Evolutionary conservation across 2,797 vertebrate genomes (phyloP).

Genomic region (Xenopus petersii): DNA sequence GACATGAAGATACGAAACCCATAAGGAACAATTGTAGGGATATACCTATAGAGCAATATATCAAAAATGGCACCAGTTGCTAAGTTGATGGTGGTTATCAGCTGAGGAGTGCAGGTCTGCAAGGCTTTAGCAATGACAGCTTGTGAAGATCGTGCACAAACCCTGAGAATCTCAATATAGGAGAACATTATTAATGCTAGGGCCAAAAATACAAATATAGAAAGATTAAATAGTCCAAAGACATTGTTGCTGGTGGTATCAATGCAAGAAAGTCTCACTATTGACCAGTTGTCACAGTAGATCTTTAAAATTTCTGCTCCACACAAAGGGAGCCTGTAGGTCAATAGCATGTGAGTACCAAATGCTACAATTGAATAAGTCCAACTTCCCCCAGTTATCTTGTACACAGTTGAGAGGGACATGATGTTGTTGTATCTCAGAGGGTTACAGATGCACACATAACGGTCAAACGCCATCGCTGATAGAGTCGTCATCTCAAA

Average conservation of each 20-base stretch:
- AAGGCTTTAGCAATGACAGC: background rate
- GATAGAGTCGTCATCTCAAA: conserved; percentile 8
- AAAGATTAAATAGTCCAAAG: background rate
- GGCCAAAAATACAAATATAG: background rate
- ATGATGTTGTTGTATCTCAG: conserved; percentile 18
- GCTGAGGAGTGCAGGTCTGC: conserved; percentile 25
- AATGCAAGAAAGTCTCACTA: conserved; percentile 29
- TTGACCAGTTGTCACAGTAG: conserved; percentile 32
- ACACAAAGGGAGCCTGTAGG: conserved; percentile 17
- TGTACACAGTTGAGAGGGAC: background rate
- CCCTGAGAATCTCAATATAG: conserved; percentile 1
- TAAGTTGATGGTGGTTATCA: background rate
- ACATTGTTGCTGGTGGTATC: conserved; percentile 18
- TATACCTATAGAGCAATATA: conserved; percentile 9
- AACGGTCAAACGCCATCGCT: conserved; percentile 30
- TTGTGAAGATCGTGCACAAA: conserved; percentile 7
- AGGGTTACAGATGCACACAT: conserved; percentile 29
- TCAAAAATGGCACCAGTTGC: background rate
- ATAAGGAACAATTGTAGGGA: background rate
- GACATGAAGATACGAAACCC: background rate
- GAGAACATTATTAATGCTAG: background rate
- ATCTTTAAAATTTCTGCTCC: background rate
- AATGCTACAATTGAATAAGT: too few species aligned
- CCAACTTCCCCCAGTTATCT: background rate
- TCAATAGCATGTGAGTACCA: background rate